These are phyloP conservation scores for Altica lythri DNA, from an alignment of 2,888 invertebrate species.

Conservation along the genomic window DNA sequence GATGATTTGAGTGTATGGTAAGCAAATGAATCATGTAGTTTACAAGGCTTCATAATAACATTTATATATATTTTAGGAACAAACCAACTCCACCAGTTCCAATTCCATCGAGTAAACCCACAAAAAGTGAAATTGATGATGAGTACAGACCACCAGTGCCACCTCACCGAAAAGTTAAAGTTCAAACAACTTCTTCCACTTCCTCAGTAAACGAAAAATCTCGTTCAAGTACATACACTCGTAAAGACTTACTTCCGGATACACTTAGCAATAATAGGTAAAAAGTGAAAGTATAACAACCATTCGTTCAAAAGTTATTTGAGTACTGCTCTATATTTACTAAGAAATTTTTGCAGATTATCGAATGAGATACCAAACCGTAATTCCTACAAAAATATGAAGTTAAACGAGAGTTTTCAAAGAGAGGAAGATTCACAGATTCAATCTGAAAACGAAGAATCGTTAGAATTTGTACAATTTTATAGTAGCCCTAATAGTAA, in stretches of 20 bases:
- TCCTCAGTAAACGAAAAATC: slow-evolving; percentile 49
- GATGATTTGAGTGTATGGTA: slow-evolving; percentile 53
- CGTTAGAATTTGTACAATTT: slow-evolving; percentile 65
- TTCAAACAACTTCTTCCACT: slow-evolving; percentile 58
- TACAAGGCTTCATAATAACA: no score
- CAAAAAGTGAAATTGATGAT: slow-evolving; percentile 48
- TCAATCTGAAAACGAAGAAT: slow-evolving; percentile 64
- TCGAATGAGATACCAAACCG: no score
- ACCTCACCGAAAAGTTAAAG: slow-evolving; percentile 77
- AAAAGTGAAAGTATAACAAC: background rate
- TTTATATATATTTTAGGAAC: slow-evolving; percentile 46
- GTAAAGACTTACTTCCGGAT: slow-evolving; percentile 53
- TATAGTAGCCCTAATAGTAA: slow-evolving; percentile 53
- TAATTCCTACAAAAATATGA: slow-evolving; percentile 3
- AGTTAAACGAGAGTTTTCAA: background rate
- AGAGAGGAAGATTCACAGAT: slow-evolving; percentile 8
- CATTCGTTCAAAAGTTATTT: no score
- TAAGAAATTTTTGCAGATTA: background rate
- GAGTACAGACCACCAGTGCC: slow-evolving; percentile 89
- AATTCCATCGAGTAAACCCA: slow-evolving; percentile 35
- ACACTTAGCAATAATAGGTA: slow-evolving; percentile 27
- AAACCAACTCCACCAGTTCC: slow-evolving; percentile 54
- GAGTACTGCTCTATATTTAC: background rate
- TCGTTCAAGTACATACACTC: slow-evolving; percentile 58
- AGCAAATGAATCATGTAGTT: no score